Conservation (phyloP, 2,797 vertebrate species). For the Sus cebifrons region DNA sequence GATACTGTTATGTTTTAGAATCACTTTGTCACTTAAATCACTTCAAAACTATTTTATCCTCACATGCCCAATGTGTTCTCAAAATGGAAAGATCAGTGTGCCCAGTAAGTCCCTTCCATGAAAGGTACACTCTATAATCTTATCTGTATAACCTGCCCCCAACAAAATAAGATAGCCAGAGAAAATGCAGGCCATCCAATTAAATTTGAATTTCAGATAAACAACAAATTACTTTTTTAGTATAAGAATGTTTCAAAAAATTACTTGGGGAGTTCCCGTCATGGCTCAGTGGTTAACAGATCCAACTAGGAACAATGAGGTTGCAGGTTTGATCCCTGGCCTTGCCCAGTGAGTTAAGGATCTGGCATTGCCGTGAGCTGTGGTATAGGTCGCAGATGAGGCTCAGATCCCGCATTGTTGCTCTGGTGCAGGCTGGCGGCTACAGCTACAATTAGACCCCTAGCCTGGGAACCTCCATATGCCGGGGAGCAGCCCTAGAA, state of each 20-base stretch:
- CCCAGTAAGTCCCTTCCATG: neutral
- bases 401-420: too few species aligned
- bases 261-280: neutral
- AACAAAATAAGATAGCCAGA: neutral
- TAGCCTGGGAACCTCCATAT: too few species aligned
- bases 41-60: constrained; percentile 43
- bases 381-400: too few species aligned
- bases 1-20: constrained; percentile 52
- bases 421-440: too few species aligned
- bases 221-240: neutral
- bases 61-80: neutral
- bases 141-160: neutral
- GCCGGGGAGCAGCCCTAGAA: too few species aligned
- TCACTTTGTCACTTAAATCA: constrained; percentile 41
- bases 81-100: neutral
- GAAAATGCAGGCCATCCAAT: constrained; percentile 8
- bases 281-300: too few species aligned
- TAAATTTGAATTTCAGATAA: constrained; percentile 65
- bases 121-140: neutral
- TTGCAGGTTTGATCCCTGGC: too few species aligned
- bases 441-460: too few species aligned
- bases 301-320: too few species aligned
- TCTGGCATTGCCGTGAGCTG: too few species aligned
- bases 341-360: too few species aligned
- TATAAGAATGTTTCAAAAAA: neutral